A percentile compares a stretch with the other conserved stretches of the same genome.
These are phyloP conservation scores for Chaenocephalus aceratus DNA, from an alignment of 2,113 vertebrate genomes.

Conservation along the genomic window DNA sequence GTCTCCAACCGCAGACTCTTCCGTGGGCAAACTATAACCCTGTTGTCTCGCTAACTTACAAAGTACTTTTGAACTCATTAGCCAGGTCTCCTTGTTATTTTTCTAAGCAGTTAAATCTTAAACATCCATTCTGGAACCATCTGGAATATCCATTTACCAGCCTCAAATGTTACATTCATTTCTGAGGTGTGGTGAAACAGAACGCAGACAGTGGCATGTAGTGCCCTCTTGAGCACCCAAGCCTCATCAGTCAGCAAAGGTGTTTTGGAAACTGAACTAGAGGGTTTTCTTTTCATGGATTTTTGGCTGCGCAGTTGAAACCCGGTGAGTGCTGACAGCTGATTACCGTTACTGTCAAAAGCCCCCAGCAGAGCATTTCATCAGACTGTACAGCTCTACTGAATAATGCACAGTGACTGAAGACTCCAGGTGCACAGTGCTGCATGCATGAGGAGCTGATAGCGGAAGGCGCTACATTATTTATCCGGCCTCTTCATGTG, in stretches of 20 bases:
- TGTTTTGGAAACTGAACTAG: slow-evolving; percentile 21
- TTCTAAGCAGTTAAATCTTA: slow-evolving; percentile 42
- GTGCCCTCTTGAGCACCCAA: slow-evolving; percentile 15
- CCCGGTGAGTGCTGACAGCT: slow-evolving; percentile 43
- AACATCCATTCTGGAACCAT: slow-evolving; percentile 56
- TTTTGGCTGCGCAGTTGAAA: slow-evolving; percentile 22
- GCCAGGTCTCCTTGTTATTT: slow-evolving; percentile 47
- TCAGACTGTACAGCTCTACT: slow-evolving; percentile 49
- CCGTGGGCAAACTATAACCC: slow-evolving; percentile 36
- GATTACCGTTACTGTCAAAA: slow-evolving; percentile 59
- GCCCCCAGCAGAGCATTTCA: slow-evolving; percentile 63
- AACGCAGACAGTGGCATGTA: slow-evolving; percentile 34
- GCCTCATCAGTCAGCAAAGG: slow-evolving; percentile 31
- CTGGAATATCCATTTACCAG: slow-evolving; percentile 54
- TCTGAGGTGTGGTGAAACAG: slow-evolving; percentile 35
- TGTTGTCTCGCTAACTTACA: slow-evolving; percentile 38
- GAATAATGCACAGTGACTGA: slow-evolving; percentile 70
- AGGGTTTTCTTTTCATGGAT: slow-evolving; percentile 25
- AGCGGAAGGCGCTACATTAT: slow-evolving; percentile 55
- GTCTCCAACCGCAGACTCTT: slow-evolving; percentile 25
- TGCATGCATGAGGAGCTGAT: slow-evolving; percentile 49
- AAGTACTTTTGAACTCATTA: slow-evolving; percentile 58
- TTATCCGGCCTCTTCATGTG: slow-evolving; percentile 41
- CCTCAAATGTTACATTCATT: slow-evolving; percentile 36
- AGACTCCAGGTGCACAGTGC: slow-evolving; percentile 46